phyloP scores from a whole-genome alignment of 2,113 vertebrate species.

The Limanda limanda region DNA sequence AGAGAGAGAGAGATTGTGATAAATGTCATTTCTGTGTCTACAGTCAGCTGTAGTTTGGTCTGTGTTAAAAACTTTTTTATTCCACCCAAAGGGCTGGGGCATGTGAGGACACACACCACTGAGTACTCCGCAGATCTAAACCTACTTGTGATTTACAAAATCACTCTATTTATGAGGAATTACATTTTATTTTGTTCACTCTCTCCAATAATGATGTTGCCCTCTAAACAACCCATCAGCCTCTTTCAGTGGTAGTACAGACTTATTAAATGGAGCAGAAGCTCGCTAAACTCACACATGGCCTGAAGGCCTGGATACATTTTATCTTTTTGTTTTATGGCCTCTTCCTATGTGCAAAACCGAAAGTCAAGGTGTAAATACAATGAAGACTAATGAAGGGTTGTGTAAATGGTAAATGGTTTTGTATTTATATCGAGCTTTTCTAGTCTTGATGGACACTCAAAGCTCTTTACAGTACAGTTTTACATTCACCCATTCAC shows the following conservation, averaged over 20 bases:
- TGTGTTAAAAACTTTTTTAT: conserved; percentile 5
- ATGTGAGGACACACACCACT: conserved; percentile 53
- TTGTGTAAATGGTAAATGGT: no score
- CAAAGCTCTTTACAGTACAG: no score
- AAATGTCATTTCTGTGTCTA: no score
- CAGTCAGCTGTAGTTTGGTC: neutral
- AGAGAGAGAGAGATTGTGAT: no score
- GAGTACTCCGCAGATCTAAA: conserved; percentile 19
- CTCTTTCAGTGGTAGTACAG: neutral
- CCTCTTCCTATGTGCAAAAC: conserved; percentile 1
- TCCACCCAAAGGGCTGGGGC: conserved; percentile 9
- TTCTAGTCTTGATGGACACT: no score
- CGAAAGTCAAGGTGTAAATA: neutral
- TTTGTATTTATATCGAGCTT: no score
- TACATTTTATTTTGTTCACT: neutral
- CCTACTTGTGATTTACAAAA: conserved; percentile 10
- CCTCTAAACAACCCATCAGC: neutral
- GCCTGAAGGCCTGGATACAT: neutral
- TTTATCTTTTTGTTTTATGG: neutral
- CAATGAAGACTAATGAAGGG: no score
- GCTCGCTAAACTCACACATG: neutral
- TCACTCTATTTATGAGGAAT: conserved; percentile 12
- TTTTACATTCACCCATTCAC: no score
- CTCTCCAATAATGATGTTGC: conserved; percentile 8
- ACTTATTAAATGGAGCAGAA: neutral